These are phyloP conservation scores for Zoanthus sociatus DNA, from an alignment of 92 coral and sea anemone species.

Conservation along the genomic window DNA sequence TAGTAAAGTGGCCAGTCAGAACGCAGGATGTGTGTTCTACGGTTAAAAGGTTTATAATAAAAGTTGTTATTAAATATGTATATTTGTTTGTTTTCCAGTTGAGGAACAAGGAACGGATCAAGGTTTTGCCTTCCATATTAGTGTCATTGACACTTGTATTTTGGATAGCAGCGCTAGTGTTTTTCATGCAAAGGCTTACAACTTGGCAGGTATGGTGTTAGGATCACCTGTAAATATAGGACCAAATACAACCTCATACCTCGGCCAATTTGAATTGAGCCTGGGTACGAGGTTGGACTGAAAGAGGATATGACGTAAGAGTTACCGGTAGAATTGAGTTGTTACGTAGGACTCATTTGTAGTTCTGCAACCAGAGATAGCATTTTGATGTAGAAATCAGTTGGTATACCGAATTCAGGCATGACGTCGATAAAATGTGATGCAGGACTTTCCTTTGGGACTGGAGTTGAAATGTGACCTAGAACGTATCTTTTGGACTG, in stretches of 20 bases:
- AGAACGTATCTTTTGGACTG: neutral
- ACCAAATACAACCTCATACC: neutral
- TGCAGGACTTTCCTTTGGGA: too few species aligned
- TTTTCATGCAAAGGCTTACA: conserved; percentile 87
- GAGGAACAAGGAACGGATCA: conserved; percentile 82
- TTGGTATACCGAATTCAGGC: too few species aligned
- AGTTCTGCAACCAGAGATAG: too few species aligned
- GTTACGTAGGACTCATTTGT: neutral
- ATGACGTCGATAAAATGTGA: too few species aligned
- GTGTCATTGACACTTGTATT: conserved; percentile 70
- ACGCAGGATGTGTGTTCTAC: too few species aligned
- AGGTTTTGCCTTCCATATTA: conserved; percentile 63
- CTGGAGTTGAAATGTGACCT: too few species aligned
- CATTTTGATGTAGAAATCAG: too few species aligned
- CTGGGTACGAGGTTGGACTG: neutral
- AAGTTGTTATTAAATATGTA: too few species aligned
- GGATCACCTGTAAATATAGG: neutral
- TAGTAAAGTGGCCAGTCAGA: too few species aligned
- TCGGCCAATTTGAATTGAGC: too few species aligned
- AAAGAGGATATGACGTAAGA: neutral
- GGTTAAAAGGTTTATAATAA: too few species aligned
- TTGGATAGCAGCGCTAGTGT: conserved; percentile 85
- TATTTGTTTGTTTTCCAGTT: conserved; percentile 56
- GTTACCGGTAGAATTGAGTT: neutral
- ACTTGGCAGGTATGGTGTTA: conserved; percentile 91